These are phyloP conservation scores for Dendroctonus ponderosae DNA, from an alignment of 1,140 invertebrate genomes.

Conservation along the genomic window DNA sequence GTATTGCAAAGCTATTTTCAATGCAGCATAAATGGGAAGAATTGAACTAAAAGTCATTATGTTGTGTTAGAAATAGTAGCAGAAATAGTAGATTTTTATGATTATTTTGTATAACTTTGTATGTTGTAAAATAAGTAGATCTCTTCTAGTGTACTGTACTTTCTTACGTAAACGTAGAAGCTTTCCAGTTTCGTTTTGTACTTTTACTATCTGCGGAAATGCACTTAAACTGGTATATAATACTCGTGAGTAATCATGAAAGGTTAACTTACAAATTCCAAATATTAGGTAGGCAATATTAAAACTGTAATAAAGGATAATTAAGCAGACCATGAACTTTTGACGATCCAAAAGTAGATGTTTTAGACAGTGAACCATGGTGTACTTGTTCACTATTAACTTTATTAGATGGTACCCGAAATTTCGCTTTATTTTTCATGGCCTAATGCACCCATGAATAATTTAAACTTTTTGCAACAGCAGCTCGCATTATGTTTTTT, in stretches of 20 bases:
- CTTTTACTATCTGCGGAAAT: slow-evolving; percentile 9
- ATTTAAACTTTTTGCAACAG: too few species aligned
- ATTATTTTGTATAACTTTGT: slow-evolving; percentile 22
- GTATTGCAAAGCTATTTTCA: too few species aligned
- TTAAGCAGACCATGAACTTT: background rate
- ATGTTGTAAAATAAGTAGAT: slow-evolving; percentile 17
- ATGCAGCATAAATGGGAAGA: too few species aligned
- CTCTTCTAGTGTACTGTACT: slow-evolving; percentile 7
- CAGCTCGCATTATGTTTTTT: too few species aligned
- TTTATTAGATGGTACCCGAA: background rate
- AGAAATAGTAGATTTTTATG: background rate
- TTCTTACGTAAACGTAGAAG: slow-evolving; percentile 14
- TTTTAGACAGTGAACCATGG: slow-evolving; percentile 4
- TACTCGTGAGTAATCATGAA: background rate
- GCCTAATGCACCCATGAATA: too few species aligned
- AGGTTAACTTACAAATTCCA: background rate
- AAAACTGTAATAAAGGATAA: background rate
- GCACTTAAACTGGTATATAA: background rate
- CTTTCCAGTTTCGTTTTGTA: slow-evolving; percentile 2
- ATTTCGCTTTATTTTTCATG: too few species aligned
- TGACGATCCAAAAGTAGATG: slow-evolving; percentile 8
- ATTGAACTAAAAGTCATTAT: too few species aligned
- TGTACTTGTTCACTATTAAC: slow-evolving; percentile 17
- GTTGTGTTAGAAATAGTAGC: too few species aligned
- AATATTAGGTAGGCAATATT: background rate